Conservation (phyloP, 2,888 invertebrate genomes). For the Orthonychiurus folsomi region DNA sequence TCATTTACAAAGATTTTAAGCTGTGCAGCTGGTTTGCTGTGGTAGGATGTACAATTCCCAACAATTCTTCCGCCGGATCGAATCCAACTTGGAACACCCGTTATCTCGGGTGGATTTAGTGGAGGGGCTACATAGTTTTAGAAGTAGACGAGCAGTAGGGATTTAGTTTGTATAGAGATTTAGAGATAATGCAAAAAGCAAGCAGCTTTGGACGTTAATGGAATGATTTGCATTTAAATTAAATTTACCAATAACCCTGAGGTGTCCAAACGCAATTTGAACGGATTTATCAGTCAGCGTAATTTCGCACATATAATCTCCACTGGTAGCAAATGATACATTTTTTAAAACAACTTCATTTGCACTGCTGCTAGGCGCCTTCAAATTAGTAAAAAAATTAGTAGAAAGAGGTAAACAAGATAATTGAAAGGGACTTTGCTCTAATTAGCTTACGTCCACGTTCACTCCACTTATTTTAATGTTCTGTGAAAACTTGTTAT, state of each 20-base stretch:
- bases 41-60: conserved; percentile 30
- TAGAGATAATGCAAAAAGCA: too few relatives aligned
- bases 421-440: too few relatives aligned
- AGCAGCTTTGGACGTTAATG: too few relatives aligned
- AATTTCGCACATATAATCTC: not conserved
- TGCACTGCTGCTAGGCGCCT: not conserved
- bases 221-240: not conserved
- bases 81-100: conserved; percentile 20
- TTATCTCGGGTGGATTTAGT: conserved; percentile 23
- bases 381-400: not conserved
- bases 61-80: conserved; percentile 22
- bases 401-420: too few relatives aligned
- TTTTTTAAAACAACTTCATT: not conserved
- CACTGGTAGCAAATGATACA: not conserved
- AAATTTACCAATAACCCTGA: not conserved
- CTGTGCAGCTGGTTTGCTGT: conserved; percentile 32
- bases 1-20: conserved; percentile 31
- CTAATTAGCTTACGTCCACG: not conserved
- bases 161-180: too few relatives aligned
- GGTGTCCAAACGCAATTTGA: not conserved
- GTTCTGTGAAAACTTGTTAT: not conserved
- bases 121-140: conserved; percentile 25
- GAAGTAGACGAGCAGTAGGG: conserved; percentile 2
- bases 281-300: not conserved
- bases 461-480: not conserved